Evolutionary conservation across 2,888 invertebrate species (phyloP).

Genomic region (Bibio marci): DNA sequence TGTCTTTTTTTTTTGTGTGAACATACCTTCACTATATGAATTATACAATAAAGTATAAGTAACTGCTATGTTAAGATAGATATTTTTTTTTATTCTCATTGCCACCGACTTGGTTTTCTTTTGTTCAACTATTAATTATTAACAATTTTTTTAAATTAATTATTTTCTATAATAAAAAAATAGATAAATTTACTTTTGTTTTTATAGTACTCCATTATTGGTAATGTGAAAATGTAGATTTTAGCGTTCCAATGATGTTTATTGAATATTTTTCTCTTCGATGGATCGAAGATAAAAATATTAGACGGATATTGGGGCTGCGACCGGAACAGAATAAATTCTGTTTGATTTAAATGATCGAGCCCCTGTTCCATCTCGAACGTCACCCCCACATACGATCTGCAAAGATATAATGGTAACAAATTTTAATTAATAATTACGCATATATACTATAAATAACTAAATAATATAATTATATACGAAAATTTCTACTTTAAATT

Average conservation of each 20-base stretch:
- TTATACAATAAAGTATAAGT: too few relatives aligned
- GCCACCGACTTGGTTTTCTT: too few relatives aligned
- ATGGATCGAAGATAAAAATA: slow-evolving; percentile 13
- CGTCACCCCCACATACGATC: slow-evolving; percentile 17
- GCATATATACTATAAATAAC: neutral
- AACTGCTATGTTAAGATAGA: too few relatives aligned
- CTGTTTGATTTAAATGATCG: slow-evolving; percentile 14
- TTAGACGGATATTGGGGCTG: slow-evolving; percentile 16
- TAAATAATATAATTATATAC: too few relatives aligned
- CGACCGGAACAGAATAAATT: slow-evolving; percentile 15
- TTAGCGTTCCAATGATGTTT: slow-evolving; percentile 7
- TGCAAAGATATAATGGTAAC: slow-evolving; percentile 9
- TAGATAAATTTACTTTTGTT: neutral
- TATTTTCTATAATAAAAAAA: slow-evolving; percentile 2
- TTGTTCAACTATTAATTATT: too few relatives aligned
- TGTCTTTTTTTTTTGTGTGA: too few relatives aligned
- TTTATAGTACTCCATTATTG: slow-evolving; percentile 9
- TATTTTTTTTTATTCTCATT: too few relatives aligned
- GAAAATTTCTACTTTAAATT: too few relatives aligned
- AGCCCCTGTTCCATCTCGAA: slow-evolving; percentile 18
- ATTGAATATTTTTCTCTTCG: slow-evolving; percentile 10
- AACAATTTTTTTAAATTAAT: too few relatives aligned
- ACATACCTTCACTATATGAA: too few relatives aligned
- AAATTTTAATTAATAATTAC: neutral
- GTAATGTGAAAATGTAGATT: slow-evolving; percentile 7